Evolutionary conservation across 2,797 vertebrate genomes (phyloP).

Genomic region (Cichlasoma orientale): DNA sequence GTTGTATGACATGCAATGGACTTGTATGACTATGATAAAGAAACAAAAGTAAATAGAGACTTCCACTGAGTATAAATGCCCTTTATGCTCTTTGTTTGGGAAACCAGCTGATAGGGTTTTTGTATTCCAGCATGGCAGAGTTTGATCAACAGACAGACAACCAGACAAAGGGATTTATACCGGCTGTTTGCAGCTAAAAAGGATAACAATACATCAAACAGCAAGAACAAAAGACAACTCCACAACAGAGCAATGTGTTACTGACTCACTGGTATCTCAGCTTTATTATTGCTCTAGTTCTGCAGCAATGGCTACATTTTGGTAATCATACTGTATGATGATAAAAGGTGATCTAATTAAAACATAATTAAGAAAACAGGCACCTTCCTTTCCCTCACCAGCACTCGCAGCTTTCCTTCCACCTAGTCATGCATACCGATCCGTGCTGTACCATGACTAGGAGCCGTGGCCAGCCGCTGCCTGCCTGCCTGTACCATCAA

Average conservation of each 20-base stretch:
- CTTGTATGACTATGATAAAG: not conserved
- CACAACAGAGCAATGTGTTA: slow-evolving; percentile 12
- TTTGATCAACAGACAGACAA: slow-evolving; percentile 22
- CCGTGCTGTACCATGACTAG: slow-evolving; percentile 25
- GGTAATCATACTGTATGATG: not conserved
- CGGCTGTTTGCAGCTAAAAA: slow-evolving; percentile 38
- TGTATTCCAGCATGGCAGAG: slow-evolving; percentile 17
- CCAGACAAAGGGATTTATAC: slow-evolving; percentile 27
- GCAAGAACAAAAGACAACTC: slow-evolving; percentile 8
- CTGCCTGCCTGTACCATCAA: slow-evolving; percentile 70
- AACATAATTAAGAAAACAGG: not conserved
- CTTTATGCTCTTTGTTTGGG: slow-evolving; percentile 32
- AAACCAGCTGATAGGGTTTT: slow-evolving; percentile 24
- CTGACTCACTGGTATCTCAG: slow-evolving; percentile 13
- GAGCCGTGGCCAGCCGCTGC: slow-evolving; percentile 60
- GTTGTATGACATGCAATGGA: not conserved
- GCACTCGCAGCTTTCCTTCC: slow-evolving; percentile 20
- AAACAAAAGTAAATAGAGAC: slow-evolving; percentile 5
- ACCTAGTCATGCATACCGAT: slow-evolving; percentile 56
- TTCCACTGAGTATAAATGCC: slow-evolving; percentile 6
- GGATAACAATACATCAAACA: slow-evolving; percentile 47
- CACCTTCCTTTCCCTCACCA: slow-evolving; percentile 1
- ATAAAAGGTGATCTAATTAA: not conserved
- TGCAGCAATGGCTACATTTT: not conserved
- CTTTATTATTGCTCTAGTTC: not conserved